These are phyloP conservation scores for Eremobia ochroleuca DNA, from an alignment of 2,888 invertebrate species.

Conservation along the genomic window DNA sequence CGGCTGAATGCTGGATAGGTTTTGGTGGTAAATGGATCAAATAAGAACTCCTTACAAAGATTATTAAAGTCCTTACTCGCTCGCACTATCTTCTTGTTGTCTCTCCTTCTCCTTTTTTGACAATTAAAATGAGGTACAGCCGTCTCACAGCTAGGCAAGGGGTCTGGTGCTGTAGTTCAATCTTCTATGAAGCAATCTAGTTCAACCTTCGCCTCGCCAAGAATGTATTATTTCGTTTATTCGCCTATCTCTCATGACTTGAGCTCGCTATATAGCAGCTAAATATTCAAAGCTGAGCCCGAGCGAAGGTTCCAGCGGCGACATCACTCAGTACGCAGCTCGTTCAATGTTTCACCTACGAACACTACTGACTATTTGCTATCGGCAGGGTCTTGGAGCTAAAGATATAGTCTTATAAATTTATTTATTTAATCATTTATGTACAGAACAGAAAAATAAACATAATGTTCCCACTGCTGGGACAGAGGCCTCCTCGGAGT, in stretches of 20 bases:
- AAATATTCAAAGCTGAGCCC: slow-evolving; percentile 48
- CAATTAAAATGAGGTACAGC: too few relatives aligned
- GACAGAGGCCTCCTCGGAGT: too few relatives aligned
- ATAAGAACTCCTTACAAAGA: too few relatives aligned
- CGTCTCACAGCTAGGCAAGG: too few relatives aligned
- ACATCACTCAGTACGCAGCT: slow-evolving; percentile 32
- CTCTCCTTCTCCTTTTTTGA: too few relatives aligned
- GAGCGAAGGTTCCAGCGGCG: slow-evolving; percentile 19
- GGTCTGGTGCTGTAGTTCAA: too few relatives aligned
- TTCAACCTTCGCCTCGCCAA: neutral
- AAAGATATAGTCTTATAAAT: neutral
- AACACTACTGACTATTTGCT: neutral
- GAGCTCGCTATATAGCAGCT: slow-evolving; percentile 11
- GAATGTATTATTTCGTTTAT: neutral
- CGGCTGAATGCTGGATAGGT: too few relatives aligned
- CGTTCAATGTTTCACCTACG: slow-evolving; percentile 5
- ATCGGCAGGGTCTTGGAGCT: neutral
- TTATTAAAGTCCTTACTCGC: too few relatives aligned
- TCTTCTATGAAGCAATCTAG: neutral
- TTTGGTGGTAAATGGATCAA: too few relatives aligned
- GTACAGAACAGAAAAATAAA: neutral
- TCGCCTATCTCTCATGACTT: neutral
- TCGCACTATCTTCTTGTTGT: too few relatives aligned
- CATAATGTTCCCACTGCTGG: too few relatives aligned
- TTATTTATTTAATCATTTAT: neutral